These are phyloP conservation scores for Glaucomys volans DNA, from an alignment of 2,113 vertebrate species.

Conservation along the genomic window DNA sequence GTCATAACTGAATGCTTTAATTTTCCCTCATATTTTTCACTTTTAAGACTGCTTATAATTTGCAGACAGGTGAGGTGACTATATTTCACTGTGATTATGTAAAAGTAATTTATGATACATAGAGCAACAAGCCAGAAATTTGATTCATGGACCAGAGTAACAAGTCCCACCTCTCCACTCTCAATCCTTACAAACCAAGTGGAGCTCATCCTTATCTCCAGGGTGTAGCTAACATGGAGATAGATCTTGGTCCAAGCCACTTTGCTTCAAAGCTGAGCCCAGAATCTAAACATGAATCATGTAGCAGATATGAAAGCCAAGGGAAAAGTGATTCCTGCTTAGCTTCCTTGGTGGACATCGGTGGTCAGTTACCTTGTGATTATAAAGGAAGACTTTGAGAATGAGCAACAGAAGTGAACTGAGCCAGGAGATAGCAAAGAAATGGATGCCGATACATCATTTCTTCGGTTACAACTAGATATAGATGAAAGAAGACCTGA, in stretches of 20 bases:
- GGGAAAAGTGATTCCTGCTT: neutral
- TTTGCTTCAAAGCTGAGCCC: neutral
- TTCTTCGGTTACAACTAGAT: neutral
- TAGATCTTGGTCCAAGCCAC: neutral
- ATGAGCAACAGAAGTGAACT: neutral
- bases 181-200: accelerated
- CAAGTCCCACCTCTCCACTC: neutral
- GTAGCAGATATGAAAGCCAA: too few relatives aligned
- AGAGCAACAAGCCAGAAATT: neutral
- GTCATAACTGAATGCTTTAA: neutral
- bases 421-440: neutral
- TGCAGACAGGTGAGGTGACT: accelerated
- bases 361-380: neutral
- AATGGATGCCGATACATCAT: neutral
- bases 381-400: neutral
- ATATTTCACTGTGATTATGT: neutral
- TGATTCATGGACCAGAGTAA: neutral
- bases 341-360: neutral
- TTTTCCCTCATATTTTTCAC: neutral
- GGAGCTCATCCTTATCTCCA: neutral
- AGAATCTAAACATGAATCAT: neutral
- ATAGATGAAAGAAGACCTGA: neutral
- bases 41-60: neutral
- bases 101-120: neutral
- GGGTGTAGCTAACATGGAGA: neutral